These are phyloP conservation scores for Adelognathus sp. DNA, from an alignment of 2,888 invertebrate genomes.

Conservation along the genomic window DNA sequence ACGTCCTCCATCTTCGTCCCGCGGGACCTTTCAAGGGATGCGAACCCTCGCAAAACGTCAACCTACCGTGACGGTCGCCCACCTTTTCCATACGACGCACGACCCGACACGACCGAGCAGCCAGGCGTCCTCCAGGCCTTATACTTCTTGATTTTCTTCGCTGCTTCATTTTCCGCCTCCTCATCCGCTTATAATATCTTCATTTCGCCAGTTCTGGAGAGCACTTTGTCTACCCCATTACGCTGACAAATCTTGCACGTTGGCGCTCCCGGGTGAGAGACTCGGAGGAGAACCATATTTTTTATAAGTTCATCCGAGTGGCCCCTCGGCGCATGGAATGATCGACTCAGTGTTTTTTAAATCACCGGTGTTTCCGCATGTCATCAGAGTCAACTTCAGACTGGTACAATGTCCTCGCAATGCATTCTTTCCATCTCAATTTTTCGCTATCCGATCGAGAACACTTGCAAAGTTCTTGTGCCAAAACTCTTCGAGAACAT, in stretches of 20 bases:
- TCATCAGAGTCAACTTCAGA: too few species aligned
- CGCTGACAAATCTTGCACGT: conserved; percentile 60
- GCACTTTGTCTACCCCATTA: conserved; percentile 63
- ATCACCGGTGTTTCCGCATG: background rate
- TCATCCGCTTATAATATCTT: conserved; percentile 55
- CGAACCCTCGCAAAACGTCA: conserved; percentile 6
- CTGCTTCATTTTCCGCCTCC: conserved; percentile 13
- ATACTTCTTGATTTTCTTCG: conserved; percentile 16
- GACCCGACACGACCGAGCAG: background rate
- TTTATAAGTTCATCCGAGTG: conserved; percentile 12
- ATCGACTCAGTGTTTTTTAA: background rate
- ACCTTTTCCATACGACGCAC: background rate
- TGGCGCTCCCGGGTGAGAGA: conserved; percentile 29
- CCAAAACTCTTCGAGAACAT: background rate
- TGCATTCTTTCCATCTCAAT: too few species aligned
- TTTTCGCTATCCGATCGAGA: too few species aligned
- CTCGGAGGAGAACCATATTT: background rate
- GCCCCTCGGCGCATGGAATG: background rate
- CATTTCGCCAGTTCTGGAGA: conserved; percentile 59
- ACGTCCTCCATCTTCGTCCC: background rate
- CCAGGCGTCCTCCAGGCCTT: background rate
- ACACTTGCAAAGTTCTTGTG: too few species aligned
- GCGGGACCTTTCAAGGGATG: conserved; percentile 16
- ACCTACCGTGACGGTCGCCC: background rate
- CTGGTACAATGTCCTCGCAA: too few species aligned